Evolutionary conservation across 2,113 vertebrate genomes (phyloP).

Genomic region (Microtus pennsylvanicus): DNA sequence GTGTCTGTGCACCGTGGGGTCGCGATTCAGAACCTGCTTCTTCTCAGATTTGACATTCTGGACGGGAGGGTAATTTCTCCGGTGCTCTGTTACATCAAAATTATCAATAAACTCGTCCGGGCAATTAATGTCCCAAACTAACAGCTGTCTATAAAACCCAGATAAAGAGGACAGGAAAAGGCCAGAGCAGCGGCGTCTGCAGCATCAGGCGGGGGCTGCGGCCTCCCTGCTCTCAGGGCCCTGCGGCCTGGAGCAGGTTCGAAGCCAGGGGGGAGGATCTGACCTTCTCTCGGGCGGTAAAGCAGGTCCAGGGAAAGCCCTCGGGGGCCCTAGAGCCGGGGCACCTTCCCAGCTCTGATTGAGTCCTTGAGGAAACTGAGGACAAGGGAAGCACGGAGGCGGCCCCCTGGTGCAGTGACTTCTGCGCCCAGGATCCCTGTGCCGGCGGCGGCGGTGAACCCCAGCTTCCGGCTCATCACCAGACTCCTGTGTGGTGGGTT

Average conservation of each 20-base stretch:
- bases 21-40: constrained; percentile 74
- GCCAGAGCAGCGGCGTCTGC: neutral
- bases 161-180: constrained; percentile 53
- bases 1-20: constrained; percentile 45
- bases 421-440: neutral
- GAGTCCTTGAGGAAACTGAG: constrained; percentile 17
- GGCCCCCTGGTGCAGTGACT: neutral
- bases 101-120: constrained; percentile 74
- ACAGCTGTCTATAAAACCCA: constrained; percentile 72
- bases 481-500: neutral
- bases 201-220: neutral
- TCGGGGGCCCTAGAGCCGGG: neutral
- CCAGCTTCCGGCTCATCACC: neutral
- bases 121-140: constrained; percentile 76
- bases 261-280: neutral
- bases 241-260: neutral
- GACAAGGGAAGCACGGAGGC: too few relatives aligned
- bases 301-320: neutral
- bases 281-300: neutral
- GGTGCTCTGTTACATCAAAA: constrained; percentile 79
- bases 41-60: constrained; percentile 83
- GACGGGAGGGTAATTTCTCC: constrained; percentile 71
- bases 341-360: neutral
- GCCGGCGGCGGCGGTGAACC: rapidly evolving
- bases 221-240: neutral